phyloP scores from a whole-genome alignment of 2,113 vertebrate species.

The Lonchura striata region DNA sequence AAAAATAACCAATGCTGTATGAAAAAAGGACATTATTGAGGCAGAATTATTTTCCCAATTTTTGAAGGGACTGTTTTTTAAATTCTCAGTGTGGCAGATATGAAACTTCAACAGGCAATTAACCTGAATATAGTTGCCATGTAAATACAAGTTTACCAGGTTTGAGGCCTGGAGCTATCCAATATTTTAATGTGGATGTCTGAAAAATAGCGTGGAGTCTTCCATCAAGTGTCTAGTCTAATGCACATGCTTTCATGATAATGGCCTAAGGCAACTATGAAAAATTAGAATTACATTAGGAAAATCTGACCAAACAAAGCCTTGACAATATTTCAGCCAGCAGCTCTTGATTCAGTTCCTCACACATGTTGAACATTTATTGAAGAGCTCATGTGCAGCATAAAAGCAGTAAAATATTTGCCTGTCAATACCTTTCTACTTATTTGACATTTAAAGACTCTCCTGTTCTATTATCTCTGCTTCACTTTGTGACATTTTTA shows the following conservation, averaged over 20 bases:
- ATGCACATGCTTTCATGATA: background rate
- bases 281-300: background rate
- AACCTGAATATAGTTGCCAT: background rate
- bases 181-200: background rate
- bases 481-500: conserved; percentile 65
- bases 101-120: background rate
- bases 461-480: conserved; percentile 49
- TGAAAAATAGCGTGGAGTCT: background rate
- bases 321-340: background rate
- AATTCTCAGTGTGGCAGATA: background rate
- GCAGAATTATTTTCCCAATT: background rate
- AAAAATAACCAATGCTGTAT: background rate
- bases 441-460: conserved; percentile 63
- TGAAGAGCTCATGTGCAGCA: conserved; percentile 4
- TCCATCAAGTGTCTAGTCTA: background rate
- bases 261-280: background rate
- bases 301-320: conserved; percentile 26
- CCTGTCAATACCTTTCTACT: conserved; percentile 27
- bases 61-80: background rate
- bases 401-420: conserved; percentile 17
- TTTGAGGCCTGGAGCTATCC: background rate
- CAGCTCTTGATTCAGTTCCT: background rate
- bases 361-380: background rate
- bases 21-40: background rate
- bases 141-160: background rate